phyloP scores from a whole-genome alignment of 1,140 invertebrate genomes.

The Trachelipus rathkii region DNA sequence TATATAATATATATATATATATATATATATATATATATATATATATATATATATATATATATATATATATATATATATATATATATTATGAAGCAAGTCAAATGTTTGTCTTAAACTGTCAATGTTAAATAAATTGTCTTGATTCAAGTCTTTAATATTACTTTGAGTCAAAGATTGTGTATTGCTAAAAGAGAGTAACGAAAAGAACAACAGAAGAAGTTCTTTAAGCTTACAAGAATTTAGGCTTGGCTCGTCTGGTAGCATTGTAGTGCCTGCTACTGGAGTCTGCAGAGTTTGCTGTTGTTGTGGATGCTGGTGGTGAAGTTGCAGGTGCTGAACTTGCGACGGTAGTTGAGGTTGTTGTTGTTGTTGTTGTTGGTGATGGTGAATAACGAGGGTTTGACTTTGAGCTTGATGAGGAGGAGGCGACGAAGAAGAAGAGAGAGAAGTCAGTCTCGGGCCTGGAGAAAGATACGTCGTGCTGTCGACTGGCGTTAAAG shows the following conservation, averaged over 20 bases:
- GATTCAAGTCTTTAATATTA: too few species aligned
- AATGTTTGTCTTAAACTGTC: too few species aligned
- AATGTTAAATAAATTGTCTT: too few species aligned
- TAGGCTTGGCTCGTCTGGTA: background rate
- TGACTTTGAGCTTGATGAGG: background rate
- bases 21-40: too few species aligned
- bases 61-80: too few species aligned
- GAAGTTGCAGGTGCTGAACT: constrained; percentile 29
- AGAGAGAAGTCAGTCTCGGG: background rate
- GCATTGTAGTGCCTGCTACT: constrained; percentile 2
- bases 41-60: too few species aligned
- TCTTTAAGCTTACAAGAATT: constrained; percentile 1
- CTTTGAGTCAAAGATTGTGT: too few species aligned
- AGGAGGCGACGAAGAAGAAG: background rate
- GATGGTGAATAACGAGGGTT: constrained; percentile 5
- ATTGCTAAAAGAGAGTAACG: too few species aligned
- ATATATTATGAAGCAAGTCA: too few species aligned
- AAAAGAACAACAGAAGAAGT: background rate
- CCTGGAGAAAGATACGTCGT: background rate
- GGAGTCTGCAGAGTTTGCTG: constrained; percentile 31
- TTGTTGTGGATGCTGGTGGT: constrained; percentile 38
- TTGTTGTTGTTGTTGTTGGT: constrained; percentile 34
- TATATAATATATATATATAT: too few species aligned
- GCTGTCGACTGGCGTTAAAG: background rate
- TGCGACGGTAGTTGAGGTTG: constrained; percentile 9